Base-by-base conservation (phyloP, 92 coral and sea anemone species). In the Metridium senile region DNA sequence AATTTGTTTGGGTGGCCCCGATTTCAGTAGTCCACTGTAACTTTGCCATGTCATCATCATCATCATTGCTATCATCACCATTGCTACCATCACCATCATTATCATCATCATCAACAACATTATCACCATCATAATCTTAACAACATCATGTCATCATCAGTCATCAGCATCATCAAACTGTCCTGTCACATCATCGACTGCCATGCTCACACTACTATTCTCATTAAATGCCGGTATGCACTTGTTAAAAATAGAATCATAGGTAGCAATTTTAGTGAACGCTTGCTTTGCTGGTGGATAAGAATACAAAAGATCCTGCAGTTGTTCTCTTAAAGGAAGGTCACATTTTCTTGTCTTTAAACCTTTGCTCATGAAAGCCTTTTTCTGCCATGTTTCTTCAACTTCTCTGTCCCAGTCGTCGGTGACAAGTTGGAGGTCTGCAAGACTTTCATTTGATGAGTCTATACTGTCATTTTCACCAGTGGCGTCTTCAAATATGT, bases 391-490 rank as follows among this genome's bases (percentile, higher is more conserved):
- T 7, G 35, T 30, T 26, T 88, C 91, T 47, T 82, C 80, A 28
- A 85, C 85, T 29, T 92, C 97, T 51, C 66, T 82, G 71, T 92
- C 97, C 97, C 97, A 92, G 53, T 92, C 97, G 72, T 92, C 96
- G 20, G 61, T 28, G n/a, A 47, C 84, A 28, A 72, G 80, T 51
- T 34, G 20, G 1, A 8, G 11, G 17, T 33, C 57, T 34, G 1
- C 51, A 73, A 20, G 8, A 22, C 61, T 49, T 27, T 29, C 29
- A n/a, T 1, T 2, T 13, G 11, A 11, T 32, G 19, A 17, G 20
- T 22, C 33, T 0, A n/a, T 19, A 20, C 30, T 35, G 11, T 32
- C 26, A 9, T 56, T 65, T 54, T 72, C 58, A 29, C 32, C 54
- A 19, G 34, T 19, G 3, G 86, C 93, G 80, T 88, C 93, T 76